These are phyloP conservation scores for Mormyrus hasselquistii DNA, from an alignment of 2,797 vertebrate genomes.

Conservation along the genomic window DNA sequence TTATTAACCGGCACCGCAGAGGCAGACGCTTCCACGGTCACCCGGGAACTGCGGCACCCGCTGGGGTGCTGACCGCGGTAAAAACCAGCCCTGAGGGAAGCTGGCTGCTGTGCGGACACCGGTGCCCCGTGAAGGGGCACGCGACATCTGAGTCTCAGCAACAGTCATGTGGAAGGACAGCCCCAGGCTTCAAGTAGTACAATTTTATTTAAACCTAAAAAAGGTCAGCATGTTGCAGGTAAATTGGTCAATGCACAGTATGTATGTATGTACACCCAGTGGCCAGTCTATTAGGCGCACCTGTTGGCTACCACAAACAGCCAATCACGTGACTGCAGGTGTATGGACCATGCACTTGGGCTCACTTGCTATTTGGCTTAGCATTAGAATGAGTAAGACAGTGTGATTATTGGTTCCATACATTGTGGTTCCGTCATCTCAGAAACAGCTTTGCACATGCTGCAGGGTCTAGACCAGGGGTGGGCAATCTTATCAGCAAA, in stretches of 20 bases:
- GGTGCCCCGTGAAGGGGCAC: background rate
- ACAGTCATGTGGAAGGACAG: background rate
- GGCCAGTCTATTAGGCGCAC: background rate
- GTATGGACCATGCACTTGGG: background rate
- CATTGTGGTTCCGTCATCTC: background rate
- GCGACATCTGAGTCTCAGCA: too few species aligned
- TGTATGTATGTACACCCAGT: slow-evolving; percentile 33
- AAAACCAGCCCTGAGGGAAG: background rate
- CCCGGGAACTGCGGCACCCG: slow-evolving; percentile 26
- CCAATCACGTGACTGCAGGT: background rate
- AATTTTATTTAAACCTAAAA: slow-evolving; percentile 96
- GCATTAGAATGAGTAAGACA: background rate
- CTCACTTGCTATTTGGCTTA: background rate
- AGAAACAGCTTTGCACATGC: background rate
- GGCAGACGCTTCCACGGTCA: slow-evolving; percentile 41
- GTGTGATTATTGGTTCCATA: background rate
- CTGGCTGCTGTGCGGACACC: background rate
- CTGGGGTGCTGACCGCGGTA: background rate
- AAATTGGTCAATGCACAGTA: slow-evolving; percentile 70
- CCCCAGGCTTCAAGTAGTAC: slow-evolving; percentile 62
- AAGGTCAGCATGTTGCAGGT: slow-evolving; percentile 73
- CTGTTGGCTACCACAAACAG: background rate
- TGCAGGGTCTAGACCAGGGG: background rate
- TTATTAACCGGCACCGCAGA: slow-evolving; percentile 52
- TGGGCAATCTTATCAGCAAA: too few species aligned